Base-by-base conservation (phyloP, 2,888 invertebrate genomes). In the Noctua janthe region DNA sequence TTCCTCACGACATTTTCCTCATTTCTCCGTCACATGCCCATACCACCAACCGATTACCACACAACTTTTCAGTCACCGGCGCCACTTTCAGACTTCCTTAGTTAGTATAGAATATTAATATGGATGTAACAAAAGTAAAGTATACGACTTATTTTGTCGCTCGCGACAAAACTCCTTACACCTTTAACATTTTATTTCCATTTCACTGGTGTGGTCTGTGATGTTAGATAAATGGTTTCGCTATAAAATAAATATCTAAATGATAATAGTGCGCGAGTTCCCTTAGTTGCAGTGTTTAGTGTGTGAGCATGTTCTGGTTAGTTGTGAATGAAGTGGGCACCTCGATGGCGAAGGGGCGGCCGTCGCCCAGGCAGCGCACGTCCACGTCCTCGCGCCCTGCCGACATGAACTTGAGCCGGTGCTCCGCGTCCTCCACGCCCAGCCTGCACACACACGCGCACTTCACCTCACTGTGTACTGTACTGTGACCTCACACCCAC, bases 361-460 rank as follows among this genome's bases (percentile, higher is more conserved):
- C 99, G 82, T 98, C 97, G 1, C 99, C 99, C 83, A 99, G 95
- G 95, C 99, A 99, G 80, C 99, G 97, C 0, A 99, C 99, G 96
- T 99, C 99, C 0, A 99, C 99, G 96, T 99, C 99, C 96, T 99
- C 99, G 64, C 99, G 97, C 0, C 99, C 99, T 76, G 99, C 99
- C 5, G 99, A 98, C 88, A 98, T 98, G 95, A 99, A 99, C 92
- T 98, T 98, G n/a, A 98, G 95, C 51, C 94, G 91, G 64, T 91
- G 91, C 62, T 94, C 95, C 17, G 87, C 87, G 47, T 95, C 94
- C 51, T 93, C 94, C 0, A 87, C 81, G 0, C 88, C 76, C 82
- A 94, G 81, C 8, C 95, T 95, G 89, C 7, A 20, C 59, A 80
- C 59, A 67, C 69, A n/a, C 39, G 35, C 35, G n/a, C 56, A 81